Percentiles rank a stretch among this genome's conserved stretches.
phyloP scores from a whole-genome alignment of 1,140 invertebrate species.

The Cherax quadricarinatus region DNA sequence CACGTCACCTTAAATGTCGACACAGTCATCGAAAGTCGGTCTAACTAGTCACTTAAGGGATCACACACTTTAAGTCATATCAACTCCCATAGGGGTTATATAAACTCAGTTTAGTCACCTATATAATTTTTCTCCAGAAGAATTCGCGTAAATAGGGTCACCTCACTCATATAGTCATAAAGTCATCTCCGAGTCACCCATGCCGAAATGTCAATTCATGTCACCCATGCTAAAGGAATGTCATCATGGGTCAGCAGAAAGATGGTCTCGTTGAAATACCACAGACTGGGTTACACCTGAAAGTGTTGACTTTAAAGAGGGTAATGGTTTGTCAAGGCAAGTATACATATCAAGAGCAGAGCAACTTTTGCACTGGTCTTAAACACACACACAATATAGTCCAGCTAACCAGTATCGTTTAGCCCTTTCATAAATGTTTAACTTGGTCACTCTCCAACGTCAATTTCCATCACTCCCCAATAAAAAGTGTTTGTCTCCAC shows the following conservation, averaged over 20 bases:
- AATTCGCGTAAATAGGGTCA: not conserved
- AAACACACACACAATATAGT: no score
- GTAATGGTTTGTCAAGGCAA: not conserved
- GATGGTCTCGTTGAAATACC: not conserved
- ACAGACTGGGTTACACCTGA: not conserved
- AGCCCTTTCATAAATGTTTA: no score
- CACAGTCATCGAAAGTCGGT: conserved; percentile 16
- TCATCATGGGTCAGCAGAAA: not conserved
- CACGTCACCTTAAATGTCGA: conserved; percentile 47
- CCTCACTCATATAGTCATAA: not conserved
- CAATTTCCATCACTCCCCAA: no score
- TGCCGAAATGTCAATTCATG: no score
- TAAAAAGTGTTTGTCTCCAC: no score
- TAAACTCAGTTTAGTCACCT: not conserved
- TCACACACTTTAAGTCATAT: conserved; percentile 1
- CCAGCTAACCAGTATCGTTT: no score
- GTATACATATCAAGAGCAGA: no score
- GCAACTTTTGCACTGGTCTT: no score
- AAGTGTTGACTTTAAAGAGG: not conserved
- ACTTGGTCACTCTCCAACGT: no score
- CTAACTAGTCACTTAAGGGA: conserved; percentile 16
- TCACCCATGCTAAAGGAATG: not conserved
- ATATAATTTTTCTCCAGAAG: not conserved
- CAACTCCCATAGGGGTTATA: conserved; percentile 45
- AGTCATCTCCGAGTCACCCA: not conserved